Evolutionary conservation across 2,797 vertebrate species (phyloP).

Genomic region (Lithobates pipiens): DNA sequence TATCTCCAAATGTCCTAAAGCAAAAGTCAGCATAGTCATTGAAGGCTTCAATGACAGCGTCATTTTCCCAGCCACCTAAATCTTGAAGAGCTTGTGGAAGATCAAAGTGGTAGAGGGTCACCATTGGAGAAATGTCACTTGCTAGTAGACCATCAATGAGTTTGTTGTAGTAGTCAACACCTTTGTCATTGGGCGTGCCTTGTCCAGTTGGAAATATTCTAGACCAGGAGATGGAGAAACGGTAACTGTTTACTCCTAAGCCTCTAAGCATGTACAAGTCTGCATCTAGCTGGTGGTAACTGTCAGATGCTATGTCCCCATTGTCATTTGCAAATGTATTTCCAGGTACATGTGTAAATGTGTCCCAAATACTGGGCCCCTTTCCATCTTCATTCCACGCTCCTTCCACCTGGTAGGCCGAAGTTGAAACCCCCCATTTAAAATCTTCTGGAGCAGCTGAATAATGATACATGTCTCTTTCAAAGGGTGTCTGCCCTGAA

Average conservation of each 20-base stretch:
- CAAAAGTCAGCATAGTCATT: conserved; percentile 90
- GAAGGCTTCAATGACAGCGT: conserved; percentile 79
- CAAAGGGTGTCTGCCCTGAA: conserved; percentile 81
- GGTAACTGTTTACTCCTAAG: conserved; percentile 84
- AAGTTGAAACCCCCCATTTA: conserved; percentile 88
- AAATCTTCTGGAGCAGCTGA: conserved; percentile 84
- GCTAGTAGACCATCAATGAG: conserved; percentile 84
- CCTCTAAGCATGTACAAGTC: conserved; percentile 88
- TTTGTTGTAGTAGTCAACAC: conserved; percentile 89
- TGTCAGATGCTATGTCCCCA: conserved; percentile 88
- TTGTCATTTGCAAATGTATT: conserved; percentile 75
- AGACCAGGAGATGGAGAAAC: conserved; percentile 94
- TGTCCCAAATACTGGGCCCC: conserved; percentile 90
- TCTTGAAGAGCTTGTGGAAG: conserved; percentile 91
- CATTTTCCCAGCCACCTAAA: conserved; percentile 85
- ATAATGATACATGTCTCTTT: conserved; percentile 86
- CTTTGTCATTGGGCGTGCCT: conserved; percentile 78
- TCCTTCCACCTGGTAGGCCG: conserved; percentile 93
- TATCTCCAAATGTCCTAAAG: conserved; percentile 90
- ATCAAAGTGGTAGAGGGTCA: conserved; percentile 92
- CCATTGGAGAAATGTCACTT: conserved; percentile 84
- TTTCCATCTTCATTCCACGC: conserved; percentile 92
- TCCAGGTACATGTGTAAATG: conserved; percentile 81
- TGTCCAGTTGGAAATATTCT: conserved; percentile 89
- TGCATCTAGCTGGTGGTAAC: conserved; percentile 85